Base-by-base conservation (phyloP, 2,888 invertebrate genomes). In the Tenthredo mesomela region DNA sequence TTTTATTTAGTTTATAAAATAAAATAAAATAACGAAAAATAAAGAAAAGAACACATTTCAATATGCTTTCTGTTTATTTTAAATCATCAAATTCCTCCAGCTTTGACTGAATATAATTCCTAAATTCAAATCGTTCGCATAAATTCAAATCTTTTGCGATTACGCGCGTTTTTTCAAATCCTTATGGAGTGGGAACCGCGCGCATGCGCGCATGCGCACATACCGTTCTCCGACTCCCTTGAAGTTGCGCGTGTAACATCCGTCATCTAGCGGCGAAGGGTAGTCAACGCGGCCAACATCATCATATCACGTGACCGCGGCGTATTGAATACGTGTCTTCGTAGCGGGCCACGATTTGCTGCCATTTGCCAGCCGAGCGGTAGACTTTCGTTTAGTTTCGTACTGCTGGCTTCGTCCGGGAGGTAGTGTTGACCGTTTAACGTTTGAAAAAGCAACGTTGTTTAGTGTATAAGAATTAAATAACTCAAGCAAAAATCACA, bases 401-500 rank as follows among this genome's bases (percentile, higher is more conserved):
- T 83, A 86, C 85, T 84, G 86, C 37, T 73, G 84, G 78, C 86
- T 85, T 71, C 54, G 85, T 71, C 82, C 85, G 78, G 58, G 67
- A 33, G 65, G 37, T 78, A 65, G 61, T 86, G 86, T 86, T 86
- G 87, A 86, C 86, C 85, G 86, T 84, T 85, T 86, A 73, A 65
- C 43, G 70, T 67, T 84, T 58, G 70, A 50, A 85, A 37, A 54
- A 70, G 33, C 77, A 73, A 54, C 78, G 58, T 84, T 84, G 78
- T 84, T 54, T 77, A 78, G 77, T 67, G 78, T 47, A 6, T 67
- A 84, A 54, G 50, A 80, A 83, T 67, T 77, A 82, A 82, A 25
- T 67, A n/a, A 50, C 47, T n/a, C 25, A n/a, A n/a, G 50, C 85
- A 21, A 73, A 93, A 93, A 94, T 94, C 94, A 95, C 94, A 94